Percentiles rank a stretch among this genome's conserved stretches.
These are phyloP conservation scores for Hydrophis major DNA, from an alignment of 2,797 vertebrate species.

Conservation along the genomic window DNA sequence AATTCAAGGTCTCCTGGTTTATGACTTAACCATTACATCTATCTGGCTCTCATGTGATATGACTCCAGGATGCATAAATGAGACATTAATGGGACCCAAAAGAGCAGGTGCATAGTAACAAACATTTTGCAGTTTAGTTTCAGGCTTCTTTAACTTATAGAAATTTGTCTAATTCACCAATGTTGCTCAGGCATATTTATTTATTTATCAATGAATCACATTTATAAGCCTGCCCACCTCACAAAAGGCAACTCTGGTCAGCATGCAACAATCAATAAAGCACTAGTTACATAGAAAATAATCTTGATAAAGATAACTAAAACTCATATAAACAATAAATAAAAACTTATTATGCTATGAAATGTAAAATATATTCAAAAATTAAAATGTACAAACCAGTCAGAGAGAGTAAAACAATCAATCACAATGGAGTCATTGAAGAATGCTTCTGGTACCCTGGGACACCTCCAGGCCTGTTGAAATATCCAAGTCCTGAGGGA, in stretches of 20 bases:
- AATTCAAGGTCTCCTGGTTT: not conserved
- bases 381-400: not conserved
- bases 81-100: not conserved
- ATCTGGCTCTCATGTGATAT: not conserved
- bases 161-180: not conserved
- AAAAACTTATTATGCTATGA: not conserved
- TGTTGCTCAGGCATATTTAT: not conserved
- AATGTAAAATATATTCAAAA: not conserved
- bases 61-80: not conserved
- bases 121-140: not conserved
- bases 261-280: not conserved
- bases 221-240: not conserved
- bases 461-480: not conserved
- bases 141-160: not conserved
- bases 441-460: not conserved
- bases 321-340: not conserved
- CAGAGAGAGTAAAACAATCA: not conserved
- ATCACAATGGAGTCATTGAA: not conserved
- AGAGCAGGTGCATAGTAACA: not conserved
- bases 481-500: not conserved
- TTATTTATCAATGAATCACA: not conserved
- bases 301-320: not conserved
- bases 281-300: not conserved
- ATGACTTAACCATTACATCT: not conserved
- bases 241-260: not conserved